Conservation (phyloP, 2,797 vertebrate genomes). For the Enteromius paludinosus region DNA sequence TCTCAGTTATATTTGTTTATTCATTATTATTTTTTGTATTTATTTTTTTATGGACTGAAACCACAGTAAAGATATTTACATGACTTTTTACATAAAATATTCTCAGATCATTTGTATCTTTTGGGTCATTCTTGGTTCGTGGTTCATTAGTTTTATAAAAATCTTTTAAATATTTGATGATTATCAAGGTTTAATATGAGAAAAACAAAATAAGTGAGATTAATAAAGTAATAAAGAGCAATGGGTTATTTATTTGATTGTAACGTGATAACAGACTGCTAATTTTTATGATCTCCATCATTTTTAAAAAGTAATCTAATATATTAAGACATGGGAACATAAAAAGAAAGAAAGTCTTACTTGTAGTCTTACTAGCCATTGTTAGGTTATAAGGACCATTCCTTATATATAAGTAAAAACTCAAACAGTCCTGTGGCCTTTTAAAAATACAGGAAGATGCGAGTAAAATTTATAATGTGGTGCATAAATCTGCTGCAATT, state of each 20-base stretch:
- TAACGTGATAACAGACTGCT: not conserved
- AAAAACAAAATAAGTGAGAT: too few species aligned
- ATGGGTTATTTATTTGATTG: not conserved
- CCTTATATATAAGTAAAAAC: too few species aligned
- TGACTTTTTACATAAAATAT: not conserved
- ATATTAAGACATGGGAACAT: not conserved
- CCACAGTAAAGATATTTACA: not conserved
- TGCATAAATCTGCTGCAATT: conserved; percentile 33
- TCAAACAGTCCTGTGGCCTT: not conserved
- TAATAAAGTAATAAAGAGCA: too few species aligned
- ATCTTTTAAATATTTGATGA: too few species aligned
- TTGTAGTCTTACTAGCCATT: too few species aligned
- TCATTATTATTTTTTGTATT: too few species aligned
- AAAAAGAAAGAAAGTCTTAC: not conserved
- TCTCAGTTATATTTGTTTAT: too few species aligned
- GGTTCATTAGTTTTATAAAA: too few species aligned
- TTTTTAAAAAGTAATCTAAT: not conserved
- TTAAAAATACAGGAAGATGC: conserved; percentile 7
- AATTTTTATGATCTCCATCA: not conserved
- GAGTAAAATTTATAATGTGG: conserved; percentile 29
- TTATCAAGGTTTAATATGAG: too few species aligned
- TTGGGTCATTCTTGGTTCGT: not conserved
- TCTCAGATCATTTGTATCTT: not conserved
- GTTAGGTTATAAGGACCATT: too few species aligned
- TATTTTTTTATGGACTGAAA: not conserved